Evolutionary conservation across 2,888 invertebrate species (phyloP).

Genomic region (Junonia oenone): DNA sequence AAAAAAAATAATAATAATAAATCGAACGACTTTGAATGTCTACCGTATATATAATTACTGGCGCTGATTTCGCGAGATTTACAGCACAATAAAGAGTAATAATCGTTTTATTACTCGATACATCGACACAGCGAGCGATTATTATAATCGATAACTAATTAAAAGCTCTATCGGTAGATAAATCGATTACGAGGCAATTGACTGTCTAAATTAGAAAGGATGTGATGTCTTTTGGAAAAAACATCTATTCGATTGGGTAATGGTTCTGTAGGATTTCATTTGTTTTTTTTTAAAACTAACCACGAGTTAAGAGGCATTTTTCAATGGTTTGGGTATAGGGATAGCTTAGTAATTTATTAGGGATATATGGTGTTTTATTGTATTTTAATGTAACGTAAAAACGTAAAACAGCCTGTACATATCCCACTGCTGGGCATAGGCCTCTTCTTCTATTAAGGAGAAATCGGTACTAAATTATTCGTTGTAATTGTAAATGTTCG

Average conservation of each 20-base stretch:
- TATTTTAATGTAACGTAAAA: too few relatives aligned
- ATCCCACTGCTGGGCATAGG: too few relatives aligned
- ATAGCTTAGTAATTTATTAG: too few relatives aligned
- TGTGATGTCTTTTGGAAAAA: conserved; percentile 12
- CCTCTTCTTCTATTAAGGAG: too few relatives aligned
- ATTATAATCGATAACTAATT: conserved; percentile 47
- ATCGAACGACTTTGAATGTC: neutral
- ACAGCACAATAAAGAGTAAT: conserved; percentile 24
- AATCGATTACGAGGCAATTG: conserved; percentile 48
- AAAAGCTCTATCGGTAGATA: conserved; percentile 52
- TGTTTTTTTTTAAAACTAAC: too few relatives aligned
- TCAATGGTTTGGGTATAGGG: too few relatives aligned
- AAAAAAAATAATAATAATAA: neutral
- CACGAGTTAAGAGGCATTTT: too few relatives aligned
- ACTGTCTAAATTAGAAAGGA: conserved; percentile 21
- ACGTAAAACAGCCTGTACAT: too few relatives aligned
- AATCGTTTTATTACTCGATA: conserved; percentile 25
- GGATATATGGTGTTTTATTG: too few relatives aligned
- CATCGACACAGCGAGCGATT: conserved; percentile 22
- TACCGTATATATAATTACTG: neutral
- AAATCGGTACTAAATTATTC: too few relatives aligned
- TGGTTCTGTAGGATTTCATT: conserved; percentile 2
- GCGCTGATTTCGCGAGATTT: conserved; percentile 26
- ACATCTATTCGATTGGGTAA: neutral
- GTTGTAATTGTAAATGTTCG: too few relatives aligned